Evolutionary conservation across 1,140 invertebrate genomes (phyloP).

Genomic region (Kradibia gibbosae): DNA sequence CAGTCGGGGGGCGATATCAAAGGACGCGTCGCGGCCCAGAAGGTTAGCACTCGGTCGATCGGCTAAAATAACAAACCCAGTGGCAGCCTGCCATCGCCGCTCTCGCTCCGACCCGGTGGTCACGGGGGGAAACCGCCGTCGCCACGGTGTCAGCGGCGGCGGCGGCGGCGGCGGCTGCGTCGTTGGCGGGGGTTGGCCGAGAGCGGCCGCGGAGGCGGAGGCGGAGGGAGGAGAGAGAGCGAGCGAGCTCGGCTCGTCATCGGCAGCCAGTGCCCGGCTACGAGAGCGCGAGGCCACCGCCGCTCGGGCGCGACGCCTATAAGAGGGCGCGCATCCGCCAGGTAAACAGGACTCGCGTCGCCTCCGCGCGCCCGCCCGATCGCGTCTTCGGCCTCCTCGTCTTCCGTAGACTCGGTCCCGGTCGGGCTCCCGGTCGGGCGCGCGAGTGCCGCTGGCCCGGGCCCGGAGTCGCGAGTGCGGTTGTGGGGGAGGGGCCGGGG

Average conservation of each 20-base stretch:
- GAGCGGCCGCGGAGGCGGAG: no score
- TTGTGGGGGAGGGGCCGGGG: background rate
- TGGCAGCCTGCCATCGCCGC: slow-evolving; percentile 31
- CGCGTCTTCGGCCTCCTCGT: background rate
- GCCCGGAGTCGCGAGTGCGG: background rate
- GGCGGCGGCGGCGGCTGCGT: no score
- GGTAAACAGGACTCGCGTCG: slow-evolving; percentile 39
- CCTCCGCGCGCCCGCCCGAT: slow-evolving; percentile 7
- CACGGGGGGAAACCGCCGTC: background rate
- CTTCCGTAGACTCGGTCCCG: no score
- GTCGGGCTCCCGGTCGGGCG: no score
- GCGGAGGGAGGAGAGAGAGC: background rate
- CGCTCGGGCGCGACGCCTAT: slow-evolving; percentile 11
- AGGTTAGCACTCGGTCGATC: slow-evolving; percentile 7
- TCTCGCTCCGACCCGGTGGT: background rate
- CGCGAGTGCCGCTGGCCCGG: background rate
- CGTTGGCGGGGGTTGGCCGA: no score
- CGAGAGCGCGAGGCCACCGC: background rate
- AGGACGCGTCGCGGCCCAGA: slow-evolving; percentile 21
- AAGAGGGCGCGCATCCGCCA: slow-evolving; percentile 16
- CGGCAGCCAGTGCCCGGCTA: background rate
- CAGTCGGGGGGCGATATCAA: slow-evolving; percentile 19
- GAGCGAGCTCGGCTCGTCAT: no score
- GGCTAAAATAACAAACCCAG: background rate
- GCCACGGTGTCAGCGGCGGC: no score